Base-by-base conservation (phyloP, 2,113 vertebrate genomes). In the Callocephalon fimbriatum region DNA sequence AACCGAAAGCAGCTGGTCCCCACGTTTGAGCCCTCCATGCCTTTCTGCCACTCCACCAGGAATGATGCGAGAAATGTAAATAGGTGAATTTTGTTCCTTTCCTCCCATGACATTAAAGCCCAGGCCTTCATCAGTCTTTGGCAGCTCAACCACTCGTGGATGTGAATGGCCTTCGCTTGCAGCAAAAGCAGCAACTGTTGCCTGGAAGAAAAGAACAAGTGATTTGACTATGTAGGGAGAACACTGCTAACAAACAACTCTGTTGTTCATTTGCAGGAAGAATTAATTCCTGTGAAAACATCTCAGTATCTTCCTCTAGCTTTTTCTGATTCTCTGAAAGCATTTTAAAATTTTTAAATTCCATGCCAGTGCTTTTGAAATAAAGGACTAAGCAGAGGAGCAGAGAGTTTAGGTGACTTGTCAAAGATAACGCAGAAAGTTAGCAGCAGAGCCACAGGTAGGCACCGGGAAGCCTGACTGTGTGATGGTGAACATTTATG, bases 31-130 rank as follows among this genome's bases (percentile, higher is more conserved):
- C 73, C 99, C 99, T 62, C 99, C 99, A 0, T 99, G 99, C 94
- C 99, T 98, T 98, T 99, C 99, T 1, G 99, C 99, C 93, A 99
- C 99, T 72, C 99, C 99, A 89, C 99, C 99, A 14, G 99, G 99
- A 97, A 99, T 99, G 97, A 99, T 99, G 96, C 99, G 99, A 53
- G 99, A 99, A 98, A 99, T 99, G 95, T 99, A 99, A 96, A 99
- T 99, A 29, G 99, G 99, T 9, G 99, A 99, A 97, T 99, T 99
- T 96, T 99, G 99, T 88, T 99, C 99, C 94, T 99, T 99, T 95
- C 99, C 99, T 68, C 99, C 99, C 99, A 99, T 99, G 88, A 99
- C 99, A 35, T 99, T 99, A 97, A 99, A 99, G 93, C 99, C 99
- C 94, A 99, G 98, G n/a, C 99, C 99, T 97, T 99, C 99, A 78